Evolutionary conservation across 2,888 invertebrate genomes (phyloP), one percentile per base, ranked within the genome.

Genomic region (Amiota minor): DNA sequence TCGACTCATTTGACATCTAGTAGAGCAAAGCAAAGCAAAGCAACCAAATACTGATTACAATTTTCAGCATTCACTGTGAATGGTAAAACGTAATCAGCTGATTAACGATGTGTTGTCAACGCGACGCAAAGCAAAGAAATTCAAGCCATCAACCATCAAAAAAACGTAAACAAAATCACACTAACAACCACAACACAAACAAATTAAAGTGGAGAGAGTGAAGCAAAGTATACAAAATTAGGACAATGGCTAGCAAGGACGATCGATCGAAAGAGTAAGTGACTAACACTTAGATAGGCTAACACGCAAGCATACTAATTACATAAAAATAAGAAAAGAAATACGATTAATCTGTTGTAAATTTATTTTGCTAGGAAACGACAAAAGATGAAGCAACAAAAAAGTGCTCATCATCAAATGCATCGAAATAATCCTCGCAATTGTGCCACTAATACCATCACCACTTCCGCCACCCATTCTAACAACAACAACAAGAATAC

Each of bases 181-280:
- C 23, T 23, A 35, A 35, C 35, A 35, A 35, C 2, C 35, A 35
- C 35, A 35, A 35, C 35, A 35, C 35, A 35, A 35, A 6, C 6
- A 35, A 2, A 23, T 3, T 23, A 23, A 14, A 2, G 1, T 55
- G 4, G 9, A 56, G 9, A n/a, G 16, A 56, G 10, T 0, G 18
- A 56, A 16, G 16, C 9, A 56, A 12, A 23, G 23, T 23, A 9
- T 18, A 56, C 1, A 0, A 10, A 50, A 35, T 35, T 18, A 55
- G 49, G 61, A 81, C 61, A 72, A 88, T 88, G 88, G 81, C 82
- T 50, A 76, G 77, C 78, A 89, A 88, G 84, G 89, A 89, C 78
- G 85, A 84, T 83, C 87, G 89, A 84, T 84, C 86, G 71, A 88
- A 86, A 77, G 80, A 85, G 89, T 89, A 83, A 85, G 88, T 81